phyloP scores from a whole-genome alignment of 2,888 invertebrate genomes.

The Pterostichus niger region DNA sequence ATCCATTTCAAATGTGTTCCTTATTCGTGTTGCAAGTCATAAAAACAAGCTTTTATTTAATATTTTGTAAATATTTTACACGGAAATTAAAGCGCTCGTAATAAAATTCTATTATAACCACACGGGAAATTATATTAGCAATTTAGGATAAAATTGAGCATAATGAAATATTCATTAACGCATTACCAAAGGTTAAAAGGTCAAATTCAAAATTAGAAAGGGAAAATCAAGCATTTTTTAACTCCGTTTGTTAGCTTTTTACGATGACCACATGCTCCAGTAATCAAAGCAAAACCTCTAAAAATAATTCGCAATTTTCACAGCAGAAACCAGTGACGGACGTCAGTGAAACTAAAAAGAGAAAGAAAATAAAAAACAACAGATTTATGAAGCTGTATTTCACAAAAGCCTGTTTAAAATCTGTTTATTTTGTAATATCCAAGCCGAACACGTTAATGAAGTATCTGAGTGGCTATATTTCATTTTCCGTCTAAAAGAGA shows the following conservation, averaged over 20 bases:
- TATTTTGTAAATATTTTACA: neutral
- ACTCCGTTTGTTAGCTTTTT: constrained; percentile 36
- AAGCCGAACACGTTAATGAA: neutral
- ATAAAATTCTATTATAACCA: neutral
- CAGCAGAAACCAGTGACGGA: neutral
- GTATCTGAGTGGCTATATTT: constrained; percentile 5
- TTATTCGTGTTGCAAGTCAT: neutral
- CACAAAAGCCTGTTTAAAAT: neutral
- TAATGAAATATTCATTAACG: constrained; percentile 38
- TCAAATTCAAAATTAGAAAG: constrained; percentile 30
- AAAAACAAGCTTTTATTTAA: constrained; percentile 6
- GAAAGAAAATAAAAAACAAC: constrained; percentile 10
- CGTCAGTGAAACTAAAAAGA: constrained; percentile 9
- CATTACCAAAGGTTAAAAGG: constrained; percentile 37
- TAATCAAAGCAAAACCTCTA: constrained; percentile 43
- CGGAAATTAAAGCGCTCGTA: neutral
- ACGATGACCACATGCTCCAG: constrained; percentile 30
- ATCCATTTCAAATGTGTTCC: neutral
- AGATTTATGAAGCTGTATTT: constrained; percentile 14
- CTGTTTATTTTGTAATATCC: constrained; percentile 6
- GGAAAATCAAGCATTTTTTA: constrained; percentile 36
- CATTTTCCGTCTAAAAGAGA: neutral
- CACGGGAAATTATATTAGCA: neutral
- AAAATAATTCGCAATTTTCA: constrained; percentile 43
- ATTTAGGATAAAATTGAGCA: neutral